Evolutionary conservation across 2,113 vertebrate genomes (phyloP).

Genomic region (Nipponia nippon): DNA sequence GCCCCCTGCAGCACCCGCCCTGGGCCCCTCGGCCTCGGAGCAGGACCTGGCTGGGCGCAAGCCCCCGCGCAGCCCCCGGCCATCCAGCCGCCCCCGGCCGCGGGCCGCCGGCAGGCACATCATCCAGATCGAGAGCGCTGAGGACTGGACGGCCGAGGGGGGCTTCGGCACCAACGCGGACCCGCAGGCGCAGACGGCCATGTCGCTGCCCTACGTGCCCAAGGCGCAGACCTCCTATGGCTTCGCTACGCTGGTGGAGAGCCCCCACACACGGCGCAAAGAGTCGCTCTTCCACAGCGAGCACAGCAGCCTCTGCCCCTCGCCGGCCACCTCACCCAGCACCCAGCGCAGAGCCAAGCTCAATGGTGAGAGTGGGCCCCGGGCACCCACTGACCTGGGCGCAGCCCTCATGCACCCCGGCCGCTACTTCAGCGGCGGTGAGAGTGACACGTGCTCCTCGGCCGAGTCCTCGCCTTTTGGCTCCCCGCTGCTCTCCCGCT

Average conservation of each 20-base stretch:
- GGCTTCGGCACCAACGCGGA: slow-evolving; percentile 79
- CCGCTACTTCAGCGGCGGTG: slow-evolving; percentile 90
- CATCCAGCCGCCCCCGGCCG: slow-evolving; percentile 82
- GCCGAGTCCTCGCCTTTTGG: slow-evolving; percentile 93
- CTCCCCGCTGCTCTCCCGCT: slow-evolving; percentile 91
- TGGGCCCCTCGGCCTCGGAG: slow-evolving; percentile 78
- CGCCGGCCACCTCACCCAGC: slow-evolving; percentile 83
- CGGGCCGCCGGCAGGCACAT: slow-evolving; percentile 87
- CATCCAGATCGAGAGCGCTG: slow-evolving; percentile 93
- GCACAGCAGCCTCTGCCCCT: slow-evolving; percentile 80
- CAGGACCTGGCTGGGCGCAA: slow-evolving; percentile 76
- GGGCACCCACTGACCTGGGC: slow-evolving; percentile 76
- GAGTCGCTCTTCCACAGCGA: slow-evolving; percentile 96
- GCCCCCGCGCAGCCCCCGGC: slow-evolving; percentile 80
- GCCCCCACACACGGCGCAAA: slow-evolving; percentile 92
- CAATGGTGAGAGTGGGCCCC: slow-evolving; percentile 68
- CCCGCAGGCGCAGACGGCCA: slow-evolving; percentile 87
- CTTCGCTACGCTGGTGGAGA: slow-evolving; percentile 91
- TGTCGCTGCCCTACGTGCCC: slow-evolving; percentile 90
- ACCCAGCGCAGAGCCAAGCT: slow-evolving; percentile 76
- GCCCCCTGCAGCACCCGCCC: slow-evolving; percentile 57
- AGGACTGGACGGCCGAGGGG: slow-evolving; percentile 77
- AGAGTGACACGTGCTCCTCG: slow-evolving; percentile 95
- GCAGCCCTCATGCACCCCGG: slow-evolving; percentile 86
- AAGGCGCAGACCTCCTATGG: slow-evolving; percentile 95